phyloP scores from a whole-genome alignment of 2,113 vertebrate species.

The Pimephales promelas region DNA sequence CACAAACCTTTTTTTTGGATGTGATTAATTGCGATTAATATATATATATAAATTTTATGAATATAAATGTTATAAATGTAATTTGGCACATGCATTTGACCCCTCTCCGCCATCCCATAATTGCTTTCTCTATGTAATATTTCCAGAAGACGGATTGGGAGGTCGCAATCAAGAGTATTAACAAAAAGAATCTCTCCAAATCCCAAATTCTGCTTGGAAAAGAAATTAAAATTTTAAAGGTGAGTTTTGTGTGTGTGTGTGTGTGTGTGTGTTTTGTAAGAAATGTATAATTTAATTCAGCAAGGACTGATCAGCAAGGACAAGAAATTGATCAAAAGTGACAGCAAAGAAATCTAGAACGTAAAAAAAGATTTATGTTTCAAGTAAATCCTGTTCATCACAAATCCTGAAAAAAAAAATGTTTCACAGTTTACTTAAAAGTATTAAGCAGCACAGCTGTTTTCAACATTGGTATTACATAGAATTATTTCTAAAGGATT shows the following conservation, averaged over 20 bases:
- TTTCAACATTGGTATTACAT: too few relatives aligned
- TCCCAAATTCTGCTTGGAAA: slow-evolving; percentile 98
- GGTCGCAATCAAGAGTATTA: slow-evolving; percentile 98
- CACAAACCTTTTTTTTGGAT: too few relatives aligned
- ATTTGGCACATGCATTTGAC: neutral
- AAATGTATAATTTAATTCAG: neutral
- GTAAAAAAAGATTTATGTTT: neutral
- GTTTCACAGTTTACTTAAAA: neutral
- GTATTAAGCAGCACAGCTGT: neutral
- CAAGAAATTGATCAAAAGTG: neutral
- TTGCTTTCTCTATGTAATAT: neutral
- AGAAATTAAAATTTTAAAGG: slow-evolving; percentile 99
- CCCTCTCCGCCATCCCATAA: neutral
- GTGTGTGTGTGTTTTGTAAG: neutral
- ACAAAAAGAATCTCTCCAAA: slow-evolving; percentile 98
- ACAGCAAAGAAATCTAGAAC: neutral
- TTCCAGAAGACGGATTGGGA: slow-evolving; percentile 95
- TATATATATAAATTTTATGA: too few relatives aligned
- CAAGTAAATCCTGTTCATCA: too few relatives aligned
- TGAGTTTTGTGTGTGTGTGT: slow-evolving; percentile 57
- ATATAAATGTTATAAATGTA: neutral
- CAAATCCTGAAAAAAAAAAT: too few relatives aligned
- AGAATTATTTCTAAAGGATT: neutral
- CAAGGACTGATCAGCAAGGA: too few relatives aligned
- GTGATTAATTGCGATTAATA: too few relatives aligned